Evolutionary conservation across 2,113 vertebrate genomes (phyloP), one percentile per base, ranked within the genome.

Genomic region (Epinephelus fuscoguttatus): DNA sequence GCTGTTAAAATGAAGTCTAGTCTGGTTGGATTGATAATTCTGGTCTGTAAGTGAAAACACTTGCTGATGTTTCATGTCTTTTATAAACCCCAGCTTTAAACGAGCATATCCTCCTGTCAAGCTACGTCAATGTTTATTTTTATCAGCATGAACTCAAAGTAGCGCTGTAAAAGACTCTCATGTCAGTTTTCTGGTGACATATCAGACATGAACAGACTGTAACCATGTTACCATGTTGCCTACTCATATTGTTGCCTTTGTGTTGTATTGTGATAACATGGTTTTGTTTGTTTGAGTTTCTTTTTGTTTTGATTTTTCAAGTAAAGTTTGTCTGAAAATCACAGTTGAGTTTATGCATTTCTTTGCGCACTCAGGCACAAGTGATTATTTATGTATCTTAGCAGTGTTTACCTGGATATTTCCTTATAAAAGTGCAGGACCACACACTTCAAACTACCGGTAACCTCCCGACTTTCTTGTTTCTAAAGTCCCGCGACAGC

Each of bases 161-260:
- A 67, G 6, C 6, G 33, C 33, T 37, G 33, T 37, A 37, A 37
- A 37, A 37, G 33, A 37, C 33, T 37, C 33, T 37, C 33, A 37
- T 37, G 33, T 37, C 33, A 37, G 33, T 37, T 37, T 37, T 7
- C 33, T 37, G 6, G 6, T 37, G 33, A 37, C 33, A 37, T 37
- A 37, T 37, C 33, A 7, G 0, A 37, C 33, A 37, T 37, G 33
- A 37, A 37, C 6, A 37, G 33, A 37, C 33, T 37, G 33, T 0
- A 37, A 37, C 33, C 33, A 37, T 37, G 33, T 37, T 37, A 37
- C 33, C 33, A 37, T 37, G 33, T 37, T 37, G 33, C 33, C 33
- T 37, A 79, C 75, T 90, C 56, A 84, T 88, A 77, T 23, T 89
- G 91, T 92, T 94, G 93, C 92, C 91, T 94, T 93, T 89, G 89